Evolutionary conservation across 2,797 vertebrate genomes (phyloP), one percentile per base, ranked within the genome.

Genomic region (Ceyx erithaca): DNA sequence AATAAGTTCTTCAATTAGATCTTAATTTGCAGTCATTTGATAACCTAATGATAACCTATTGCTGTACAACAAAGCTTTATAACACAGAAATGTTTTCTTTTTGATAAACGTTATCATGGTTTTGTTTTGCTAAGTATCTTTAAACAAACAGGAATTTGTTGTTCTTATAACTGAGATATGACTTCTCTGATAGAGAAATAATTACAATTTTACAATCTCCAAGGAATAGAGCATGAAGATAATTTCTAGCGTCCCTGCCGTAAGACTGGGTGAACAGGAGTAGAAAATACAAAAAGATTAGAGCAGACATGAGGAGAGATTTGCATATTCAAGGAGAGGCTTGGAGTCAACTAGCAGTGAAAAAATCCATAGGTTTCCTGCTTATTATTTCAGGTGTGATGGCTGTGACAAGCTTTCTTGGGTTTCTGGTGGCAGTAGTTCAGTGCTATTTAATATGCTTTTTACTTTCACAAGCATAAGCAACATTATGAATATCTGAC

Each of bases 1-100:
- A 90, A 31, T 93, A 92, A 94, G 77, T 87, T 89, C 57, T 89
- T 92, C 87, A 96, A 93, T 96, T 95, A 94, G 84, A 75, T 89
- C 72, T 82, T 96, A 96, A 94, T 93, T 80, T 77, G 48, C 69
- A 82, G 78, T 75, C 58, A 31, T 69, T 89, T 93, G 92, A 90
- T 90, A 96, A 90, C 78, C 82, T 86, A 75, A 68, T 87, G 91
- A 90, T 93, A 95, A 87, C 88, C 84, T 87, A 33, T 77, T 87
- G 79, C 70, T 63, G 30, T 85, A 59, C 2, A 0, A 85, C 89
- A 72, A 78, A 52, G 72, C 59, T 90, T 87, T 92, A 46, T 78
- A 87, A 49, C 48, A 48, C 57, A 61, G 52, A 82, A 87, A 70
- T 79, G 67, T 95, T 96, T 96, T 87, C 79, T 78, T 90, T 95